These are phyloP conservation scores for Coelopa pilipes DNA, from an alignment of 2,888 invertebrate genomes.

Conservation along the genomic window DNA sequence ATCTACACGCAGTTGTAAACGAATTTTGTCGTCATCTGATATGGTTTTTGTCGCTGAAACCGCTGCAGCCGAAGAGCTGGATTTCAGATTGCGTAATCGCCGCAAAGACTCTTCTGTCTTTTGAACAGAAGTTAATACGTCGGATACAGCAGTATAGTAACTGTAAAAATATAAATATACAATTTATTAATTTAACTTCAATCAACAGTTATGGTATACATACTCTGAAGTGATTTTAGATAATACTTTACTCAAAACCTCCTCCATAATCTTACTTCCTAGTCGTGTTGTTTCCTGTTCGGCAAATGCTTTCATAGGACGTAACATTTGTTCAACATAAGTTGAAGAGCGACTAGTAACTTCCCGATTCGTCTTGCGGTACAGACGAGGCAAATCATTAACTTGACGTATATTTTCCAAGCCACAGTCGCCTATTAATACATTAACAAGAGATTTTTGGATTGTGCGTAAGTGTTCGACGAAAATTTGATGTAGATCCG, in stretches of 20 bases:
- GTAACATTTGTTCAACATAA: conserved; percentile 78
- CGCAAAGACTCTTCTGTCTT: conserved; percentile 95
- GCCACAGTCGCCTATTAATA: conserved; percentile 79
- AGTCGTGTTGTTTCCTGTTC: conserved; percentile 66
- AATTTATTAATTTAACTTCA: neutral
- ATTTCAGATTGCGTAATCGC: conserved; percentile 85
- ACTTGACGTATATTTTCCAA: conserved; percentile 80
- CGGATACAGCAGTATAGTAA: conserved; percentile 80
- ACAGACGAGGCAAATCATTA: conserved; percentile 91
- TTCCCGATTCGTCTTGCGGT: conserved; percentile 90
- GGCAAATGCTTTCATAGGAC: conserved; percentile 68
- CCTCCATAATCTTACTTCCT: conserved; percentile 53
- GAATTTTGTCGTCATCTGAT: conserved; percentile 94
- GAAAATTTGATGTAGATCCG: conserved; percentile 50
- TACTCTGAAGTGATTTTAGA: conserved; percentile 71
- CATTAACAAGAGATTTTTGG: conserved; percentile 80
- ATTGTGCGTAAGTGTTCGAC: conserved; percentile 49
- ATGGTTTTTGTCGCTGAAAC: conserved; percentile 66
- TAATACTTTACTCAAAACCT: conserved; percentile 61
- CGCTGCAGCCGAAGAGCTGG: conserved; percentile 64
- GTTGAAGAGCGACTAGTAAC: conserved; percentile 82
- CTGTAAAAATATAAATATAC: conserved; percentile 57
- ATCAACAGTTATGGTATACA: conserved; percentile 58
- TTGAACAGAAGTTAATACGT: conserved; percentile 91
- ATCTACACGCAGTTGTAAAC: conserved; percentile 89